phyloP scores from a whole-genome alignment of 2,888 invertebrate genomes.

The Euzophera pinguis region DNA sequence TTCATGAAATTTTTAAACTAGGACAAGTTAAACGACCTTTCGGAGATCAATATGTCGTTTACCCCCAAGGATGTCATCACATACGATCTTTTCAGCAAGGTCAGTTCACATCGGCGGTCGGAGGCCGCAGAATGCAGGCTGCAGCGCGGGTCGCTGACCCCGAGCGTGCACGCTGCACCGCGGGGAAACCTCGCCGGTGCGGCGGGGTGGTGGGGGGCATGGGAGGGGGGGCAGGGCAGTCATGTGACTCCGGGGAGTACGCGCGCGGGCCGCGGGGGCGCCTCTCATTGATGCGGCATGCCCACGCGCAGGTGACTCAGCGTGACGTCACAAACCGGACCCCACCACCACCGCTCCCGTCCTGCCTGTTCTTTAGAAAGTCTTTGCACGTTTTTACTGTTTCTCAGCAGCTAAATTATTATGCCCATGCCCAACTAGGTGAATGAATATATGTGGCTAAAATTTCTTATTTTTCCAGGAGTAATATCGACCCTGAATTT shows the following conservation, averaged over 20 bases:
- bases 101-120: background rate
- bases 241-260: slow-evolving; percentile 38
- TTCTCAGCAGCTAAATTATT: slow-evolving; percentile 2
- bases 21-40: too few relatives aligned
- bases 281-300: slow-evolving; percentile 31
- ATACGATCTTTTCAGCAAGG: too few relatives aligned
- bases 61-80: too few relatives aligned
- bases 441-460: too few relatives aligned
- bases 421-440: background rate
- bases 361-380: slow-evolving; percentile 20
- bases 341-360: slow-evolving; percentile 16
- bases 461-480: too few relatives aligned
- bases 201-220: slow-evolving; percentile 26
- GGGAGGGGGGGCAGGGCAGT: slow-evolving; percentile 28
- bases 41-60: too few relatives aligned
- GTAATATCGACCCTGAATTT: too few relatives aligned
- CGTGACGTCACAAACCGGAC: slow-evolving; percentile 18
- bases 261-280: slow-evolving; percentile 14
- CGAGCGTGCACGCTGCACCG: slow-evolving; percentile 15
- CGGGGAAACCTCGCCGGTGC: slow-evolving; percentile 20
- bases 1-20: too few relatives aligned
- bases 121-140: slow-evolving; percentile 8
- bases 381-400: slow-evolving; percentile 13
- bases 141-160: slow-evolving; percentile 12
- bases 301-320: slow-evolving; percentile 26